Base-by-base conservation (phyloP, 2,113 vertebrate species). In the Silurus asotus region DNA sequence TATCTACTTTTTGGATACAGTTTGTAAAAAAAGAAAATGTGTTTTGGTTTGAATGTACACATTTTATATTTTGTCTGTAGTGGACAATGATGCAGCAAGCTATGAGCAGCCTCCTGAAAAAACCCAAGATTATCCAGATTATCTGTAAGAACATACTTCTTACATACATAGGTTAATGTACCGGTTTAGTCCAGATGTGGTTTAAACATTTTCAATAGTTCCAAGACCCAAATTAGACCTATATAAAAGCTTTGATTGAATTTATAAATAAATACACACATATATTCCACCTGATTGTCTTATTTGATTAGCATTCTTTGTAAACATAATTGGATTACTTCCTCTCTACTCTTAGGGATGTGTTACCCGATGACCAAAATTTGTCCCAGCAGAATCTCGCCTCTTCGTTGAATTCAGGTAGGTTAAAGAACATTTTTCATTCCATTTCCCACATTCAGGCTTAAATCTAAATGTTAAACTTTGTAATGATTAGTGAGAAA, bases 381-480 rank as follows among this genome's bases (percentile, higher is more conserved):
- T 23, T 13, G 51, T 72, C 81, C 77, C 86, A 75, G 64, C 87
- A n/a, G 6, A 94, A 91, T 28, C 64, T 89, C 23, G 79, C 84
- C 1, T 94, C 94, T 0, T 92, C 92, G 0, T 89, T 90, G 20
- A 94, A 92, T 81, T 94, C 93, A 93, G 93, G 94, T 95, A 6
- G 20, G 56, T 62, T 28, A 2, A n/a, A 15, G 25, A 45, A 69
- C 19, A 20, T 51, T n/a, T n/a, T n/a, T n/a, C 7, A 28, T 67
- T 15, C 37, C 4, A 58, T 58, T 28, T 67, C 28, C 25, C 19
- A 8, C 23, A 53, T 76, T 53, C 23, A n/a, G 5, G 10, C 20
- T 53, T 75, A n/a, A 75, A 75, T 53, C 20, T 4, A 51, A n/a
- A 53, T 53, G 10, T 51, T 70, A 70, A 7, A 11, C 49, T 7